A percentile compares a stretch with the other conserved stretches of the same genome.
Evolutionary conservation across 1,140 invertebrate genomes (phyloP).

Genomic region (Zaprionus nigranus): DNA sequence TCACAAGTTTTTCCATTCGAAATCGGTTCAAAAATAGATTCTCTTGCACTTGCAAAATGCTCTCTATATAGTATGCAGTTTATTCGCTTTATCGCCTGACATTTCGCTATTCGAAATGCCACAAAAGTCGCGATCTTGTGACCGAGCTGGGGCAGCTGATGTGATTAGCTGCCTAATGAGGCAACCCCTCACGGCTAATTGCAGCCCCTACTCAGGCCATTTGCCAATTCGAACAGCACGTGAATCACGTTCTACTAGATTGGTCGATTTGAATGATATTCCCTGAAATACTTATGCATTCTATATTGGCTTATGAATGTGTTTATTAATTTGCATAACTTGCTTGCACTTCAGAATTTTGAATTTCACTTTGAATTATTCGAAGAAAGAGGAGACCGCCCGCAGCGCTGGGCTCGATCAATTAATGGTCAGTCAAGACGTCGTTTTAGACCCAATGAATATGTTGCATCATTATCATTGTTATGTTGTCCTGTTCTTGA

Average conservation of each 20-base stretch:
- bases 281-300: slow-evolving; percentile 50
- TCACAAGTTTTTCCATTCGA: slow-evolving; percentile 19
- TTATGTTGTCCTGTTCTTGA: slow-evolving; percentile 71
- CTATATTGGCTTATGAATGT: slow-evolving; percentile 23
- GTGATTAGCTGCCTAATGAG: slow-evolving; percentile 44
- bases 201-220: slow-evolving; percentile 27
- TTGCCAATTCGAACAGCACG: slow-evolving; percentile 66
- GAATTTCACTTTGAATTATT: background rate
- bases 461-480: slow-evolving; percentile 74
- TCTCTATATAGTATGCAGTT: background rate
- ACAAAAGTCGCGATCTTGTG: slow-evolving; percentile 54
- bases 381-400: slow-evolving; percentile 42
- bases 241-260: slow-evolving; percentile 38
- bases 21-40: slow-evolving; percentile 32
- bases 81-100: background rate
- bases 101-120: slow-evolving; percentile 27
- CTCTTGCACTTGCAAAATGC: slow-evolving; percentile 21
- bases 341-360: slow-evolving; percentile 21
- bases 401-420: slow-evolving; percentile 52
- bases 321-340: slow-evolving; percentile 79
- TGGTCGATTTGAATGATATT: slow-evolving; percentile 67
- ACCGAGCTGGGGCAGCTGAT: slow-evolving; percentile 61
- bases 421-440: slow-evolving; percentile 59
- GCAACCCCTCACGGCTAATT: slow-evolving; percentile 41
- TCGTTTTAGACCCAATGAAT: slow-evolving; percentile 54